phyloP scores from a whole-genome alignment of 2,888 invertebrate genomes.

The Julus scanicus region DNA sequence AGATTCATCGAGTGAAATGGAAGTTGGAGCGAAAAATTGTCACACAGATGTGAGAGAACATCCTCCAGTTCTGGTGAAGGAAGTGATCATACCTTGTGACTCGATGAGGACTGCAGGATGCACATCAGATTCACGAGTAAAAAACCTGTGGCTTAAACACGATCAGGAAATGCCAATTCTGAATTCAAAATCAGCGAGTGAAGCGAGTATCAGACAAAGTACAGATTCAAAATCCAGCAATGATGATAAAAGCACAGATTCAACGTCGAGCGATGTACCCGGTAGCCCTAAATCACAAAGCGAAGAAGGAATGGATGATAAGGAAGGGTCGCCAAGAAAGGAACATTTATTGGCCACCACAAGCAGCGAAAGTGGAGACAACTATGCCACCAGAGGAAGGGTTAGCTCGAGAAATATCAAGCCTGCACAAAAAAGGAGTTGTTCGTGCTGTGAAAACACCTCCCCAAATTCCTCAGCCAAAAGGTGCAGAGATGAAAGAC shows the following conservation, averaged over 20 bases:
- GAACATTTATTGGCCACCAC: background rate
- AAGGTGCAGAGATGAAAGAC: constrained; percentile 50
- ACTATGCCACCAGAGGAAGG: constrained; percentile 32
- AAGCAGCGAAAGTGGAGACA: background rate
- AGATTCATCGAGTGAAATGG: background rate
- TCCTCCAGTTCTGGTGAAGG: background rate
- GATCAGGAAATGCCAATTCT: background rate
- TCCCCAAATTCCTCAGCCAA: constrained; percentile 51
- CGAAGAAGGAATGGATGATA: background rate
- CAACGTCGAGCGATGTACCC: background rate
- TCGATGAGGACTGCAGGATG: background rate
- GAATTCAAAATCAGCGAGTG: background rate
- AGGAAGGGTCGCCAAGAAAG: background rate
- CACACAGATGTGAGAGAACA: background rate
- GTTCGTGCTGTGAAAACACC: constrained; percentile 47
- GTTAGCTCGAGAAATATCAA: constrained; percentile 51
- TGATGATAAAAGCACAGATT: constrained; percentile 28
- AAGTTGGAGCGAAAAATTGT: background rate
- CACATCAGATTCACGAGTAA: background rate
- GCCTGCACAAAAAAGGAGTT: constrained; percentile 45
- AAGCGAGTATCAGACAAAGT: background rate
- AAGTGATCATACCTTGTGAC: background rate
- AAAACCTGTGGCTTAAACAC: background rate
- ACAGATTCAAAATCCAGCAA: background rate
- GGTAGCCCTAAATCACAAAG: background rate